phyloP scores from a whole-genome alignment of 2,888 invertebrate genomes.

The Autographa pulchrina region DNA sequence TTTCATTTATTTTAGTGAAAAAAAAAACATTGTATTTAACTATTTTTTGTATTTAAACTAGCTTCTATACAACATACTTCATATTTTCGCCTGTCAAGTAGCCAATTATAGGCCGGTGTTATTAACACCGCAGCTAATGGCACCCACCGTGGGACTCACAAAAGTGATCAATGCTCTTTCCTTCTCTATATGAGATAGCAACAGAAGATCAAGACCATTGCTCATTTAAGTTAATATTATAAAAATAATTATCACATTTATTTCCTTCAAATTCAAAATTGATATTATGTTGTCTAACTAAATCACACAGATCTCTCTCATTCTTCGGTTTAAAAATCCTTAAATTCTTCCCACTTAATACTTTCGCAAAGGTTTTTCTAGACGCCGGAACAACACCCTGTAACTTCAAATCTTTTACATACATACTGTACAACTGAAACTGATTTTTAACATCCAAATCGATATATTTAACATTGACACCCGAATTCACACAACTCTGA shows the following conservation, averaged over 20 bases:
- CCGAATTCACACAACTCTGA: constrained; percentile 61
- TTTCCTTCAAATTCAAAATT: constrained; percentile 18
- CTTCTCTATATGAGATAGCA: constrained; percentile 1
- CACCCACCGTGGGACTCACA: too few relatives aligned
- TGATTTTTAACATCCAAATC: constrained; percentile 71
- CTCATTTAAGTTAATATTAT: constrained; percentile 31
- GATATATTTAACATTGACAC: constrained; percentile 64
- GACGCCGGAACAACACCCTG: constrained; percentile 67
- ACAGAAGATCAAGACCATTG: constrained; percentile 39
- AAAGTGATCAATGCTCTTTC: too few relatives aligned
- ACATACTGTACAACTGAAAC: constrained; percentile 73
- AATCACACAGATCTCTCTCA: constrained; percentile 70
- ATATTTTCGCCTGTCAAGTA: too few relatives aligned
- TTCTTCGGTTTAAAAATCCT: constrained; percentile 77
- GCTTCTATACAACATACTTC: too few relatives aligned
- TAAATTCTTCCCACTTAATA: constrained; percentile 67
- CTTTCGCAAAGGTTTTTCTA: constrained; percentile 77
- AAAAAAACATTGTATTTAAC: too few relatives aligned
- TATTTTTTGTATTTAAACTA: too few relatives aligned
- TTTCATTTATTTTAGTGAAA: too few relatives aligned
- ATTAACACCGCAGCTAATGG: too few relatives aligned
- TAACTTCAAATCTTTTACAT: constrained; percentile 67
- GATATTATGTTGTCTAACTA: constrained; percentile 69
- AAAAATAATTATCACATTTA: constrained; percentile 27
- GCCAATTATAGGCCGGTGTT: too few relatives aligned